Percentiles rank a stretch among this genome's conserved stretches.
These are phyloP conservation scores for Thaumetopoea pityocampa DNA, from an alignment of 1,140 invertebrate genomes.

Conservation along the genomic window DNA sequence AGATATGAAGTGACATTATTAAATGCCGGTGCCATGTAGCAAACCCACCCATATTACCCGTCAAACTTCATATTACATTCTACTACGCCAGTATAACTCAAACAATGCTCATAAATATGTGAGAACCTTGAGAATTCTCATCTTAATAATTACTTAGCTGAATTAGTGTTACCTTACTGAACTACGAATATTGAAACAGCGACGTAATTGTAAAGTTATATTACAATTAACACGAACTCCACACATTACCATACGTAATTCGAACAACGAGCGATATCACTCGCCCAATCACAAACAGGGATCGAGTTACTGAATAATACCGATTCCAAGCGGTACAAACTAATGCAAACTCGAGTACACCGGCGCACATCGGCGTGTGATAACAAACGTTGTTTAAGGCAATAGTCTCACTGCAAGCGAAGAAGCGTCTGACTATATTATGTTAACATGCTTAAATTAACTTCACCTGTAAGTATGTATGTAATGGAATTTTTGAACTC, in stretches of 20 bases:
- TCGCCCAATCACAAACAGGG: constrained; percentile 11
- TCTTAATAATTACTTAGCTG: not conserved
- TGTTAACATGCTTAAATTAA: too few species aligned
- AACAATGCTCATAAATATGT: too few species aligned
- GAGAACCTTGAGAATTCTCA: too few species aligned
- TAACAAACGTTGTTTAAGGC: constrained; percentile 14
- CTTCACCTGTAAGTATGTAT: too few species aligned
- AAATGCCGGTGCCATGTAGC: too few species aligned
- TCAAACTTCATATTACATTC: too few species aligned
- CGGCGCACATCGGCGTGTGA: constrained; percentile 10
- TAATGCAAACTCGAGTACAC: constrained; percentile 6
- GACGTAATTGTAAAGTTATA: not conserved
- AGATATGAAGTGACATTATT: too few species aligned
- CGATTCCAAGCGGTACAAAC: constrained; percentile 6
- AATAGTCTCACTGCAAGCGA: too few species aligned
- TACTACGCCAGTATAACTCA: too few species aligned
- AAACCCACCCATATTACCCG: too few species aligned
- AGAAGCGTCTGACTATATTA: too few species aligned
- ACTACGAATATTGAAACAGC: constrained; percentile 9
- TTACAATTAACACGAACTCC: constrained; percentile 5
- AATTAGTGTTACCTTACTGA: constrained; percentile 1
- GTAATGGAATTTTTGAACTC: too few species aligned
- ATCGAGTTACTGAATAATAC: constrained; percentile 12
- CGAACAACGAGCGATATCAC: constrained; percentile 13
- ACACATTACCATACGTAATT: constrained; percentile 15